Evolutionary conservation across 2,888 invertebrate species (phyloP).

Genomic region (Leptinotarsa peninsularis): DNA sequence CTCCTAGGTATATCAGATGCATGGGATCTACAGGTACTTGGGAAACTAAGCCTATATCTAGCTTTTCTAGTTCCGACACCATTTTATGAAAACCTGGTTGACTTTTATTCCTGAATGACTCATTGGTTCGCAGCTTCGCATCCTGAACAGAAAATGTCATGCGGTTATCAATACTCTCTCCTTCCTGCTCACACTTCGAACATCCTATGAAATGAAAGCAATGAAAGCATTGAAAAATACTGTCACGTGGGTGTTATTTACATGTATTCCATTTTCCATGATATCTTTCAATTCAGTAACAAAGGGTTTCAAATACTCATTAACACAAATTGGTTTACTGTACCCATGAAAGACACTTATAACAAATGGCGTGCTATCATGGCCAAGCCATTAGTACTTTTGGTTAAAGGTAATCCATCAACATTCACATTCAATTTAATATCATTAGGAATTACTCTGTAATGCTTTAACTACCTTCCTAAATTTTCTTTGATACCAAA

Average conservation of each 20-base stretch:
- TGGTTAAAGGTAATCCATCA: conserved; percentile 25
- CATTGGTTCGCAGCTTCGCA: conserved; percentile 47
- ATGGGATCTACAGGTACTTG: conserved; percentile 47
- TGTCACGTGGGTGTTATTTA: neutral
- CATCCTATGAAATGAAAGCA: conserved; percentile 51
- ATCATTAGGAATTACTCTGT: neutral
- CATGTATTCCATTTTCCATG: neutral
- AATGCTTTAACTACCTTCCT: neutral
- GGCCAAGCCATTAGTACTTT: conserved; percentile 13
- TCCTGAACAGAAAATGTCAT: conserved; percentile 44
- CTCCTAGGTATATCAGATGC: conserved; percentile 51
- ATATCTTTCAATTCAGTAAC: conserved; percentile 21
- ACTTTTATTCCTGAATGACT: conserved; percentile 40
- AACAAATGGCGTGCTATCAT: conserved; percentile 18
- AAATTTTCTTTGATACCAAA: conserved; percentile 17
- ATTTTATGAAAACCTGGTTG: conserved; percentile 49
- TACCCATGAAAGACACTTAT: conserved; percentile 28
- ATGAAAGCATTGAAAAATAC: conserved; percentile 42
- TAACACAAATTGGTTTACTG: conserved; percentile 17
- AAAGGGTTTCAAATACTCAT: conserved; percentile 24
- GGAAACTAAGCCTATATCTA: conserved; percentile 47
- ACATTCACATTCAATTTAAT: conserved; percentile 25
- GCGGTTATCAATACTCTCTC: conserved; percentile 44
- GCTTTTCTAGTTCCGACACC: conserved; percentile 43
- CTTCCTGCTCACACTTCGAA: conserved; percentile 49